phyloP scores from a whole-genome alignment of 1,140 invertebrate genomes.

The Cephus cinctus region DNA sequence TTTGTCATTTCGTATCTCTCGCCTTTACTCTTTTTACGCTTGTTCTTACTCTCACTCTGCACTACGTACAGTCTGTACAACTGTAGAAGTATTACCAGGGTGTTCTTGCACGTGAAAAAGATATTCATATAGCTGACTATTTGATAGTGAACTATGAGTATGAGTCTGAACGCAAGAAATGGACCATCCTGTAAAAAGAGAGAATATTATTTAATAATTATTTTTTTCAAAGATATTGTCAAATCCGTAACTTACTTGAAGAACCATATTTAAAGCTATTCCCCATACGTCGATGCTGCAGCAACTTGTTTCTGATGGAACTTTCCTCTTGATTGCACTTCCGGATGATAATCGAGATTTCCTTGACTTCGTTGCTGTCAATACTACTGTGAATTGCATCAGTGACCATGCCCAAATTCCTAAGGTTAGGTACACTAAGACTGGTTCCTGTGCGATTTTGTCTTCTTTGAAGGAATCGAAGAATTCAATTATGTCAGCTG shows the following conservation, averaged over 20 bases:
- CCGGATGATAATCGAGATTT: conserved; percentile 67
- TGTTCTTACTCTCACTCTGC: conserved; percentile 57
- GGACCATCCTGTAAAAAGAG: conserved; percentile 67
- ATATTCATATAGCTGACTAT: conserved; percentile 92
- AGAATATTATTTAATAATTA: too few species aligned
- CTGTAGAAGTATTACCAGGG: conserved; percentile 81
- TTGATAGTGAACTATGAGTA: conserved; percentile 81
- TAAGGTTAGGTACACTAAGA: conserved; percentile 74
- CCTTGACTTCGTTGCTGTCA: conserved; percentile 82
- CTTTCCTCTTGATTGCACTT: conserved; percentile 48
- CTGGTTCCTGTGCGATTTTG: conserved; percentile 70
- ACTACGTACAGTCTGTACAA: conserved; percentile 83
- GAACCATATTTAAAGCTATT: conserved; percentile 72
- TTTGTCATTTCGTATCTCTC: conserved; percentile 41
- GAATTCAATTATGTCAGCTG: conserved; percentile 94
- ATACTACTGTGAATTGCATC: conserved; percentile 86
- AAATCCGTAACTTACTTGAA: conserved; percentile 59
- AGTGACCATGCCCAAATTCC: conserved; percentile 88
- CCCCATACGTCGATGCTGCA: conserved; percentile 84
- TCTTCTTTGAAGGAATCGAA: conserved; percentile 93
- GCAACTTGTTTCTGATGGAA: conserved; percentile 64
- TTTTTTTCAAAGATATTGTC: too few species aligned
- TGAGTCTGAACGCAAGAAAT: conserved; percentile 77
- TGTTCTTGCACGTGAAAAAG: conserved; percentile 91
- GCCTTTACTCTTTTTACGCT: conserved; percentile 41